Conservation (phyloP, 2,888 invertebrate species). For the Brachyptera risi region DNA sequence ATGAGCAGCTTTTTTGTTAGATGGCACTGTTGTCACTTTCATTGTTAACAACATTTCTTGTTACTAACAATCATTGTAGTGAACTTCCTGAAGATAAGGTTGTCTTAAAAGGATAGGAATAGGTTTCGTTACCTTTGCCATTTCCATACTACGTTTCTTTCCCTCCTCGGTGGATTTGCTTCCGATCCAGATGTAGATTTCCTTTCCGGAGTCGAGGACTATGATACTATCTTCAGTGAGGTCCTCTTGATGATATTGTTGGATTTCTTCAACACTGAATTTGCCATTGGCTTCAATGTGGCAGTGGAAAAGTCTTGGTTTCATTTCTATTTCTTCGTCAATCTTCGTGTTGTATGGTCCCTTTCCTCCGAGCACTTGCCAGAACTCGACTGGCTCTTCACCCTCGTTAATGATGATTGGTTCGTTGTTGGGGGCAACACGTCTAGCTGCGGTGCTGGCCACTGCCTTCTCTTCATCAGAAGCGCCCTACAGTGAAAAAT, state of each 20-base stretch:
- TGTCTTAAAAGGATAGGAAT: background rate
- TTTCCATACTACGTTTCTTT: slow-evolving; percentile 48
- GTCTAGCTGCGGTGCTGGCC: slow-evolving; percentile 48
- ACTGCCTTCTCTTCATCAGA: slow-evolving; percentile 56
- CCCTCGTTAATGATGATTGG: slow-evolving; percentile 56
- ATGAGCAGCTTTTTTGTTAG: no score
- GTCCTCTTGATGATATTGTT: slow-evolving; percentile 70
- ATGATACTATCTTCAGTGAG: slow-evolving; percentile 72
- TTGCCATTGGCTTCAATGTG: slow-evolving; percentile 56
- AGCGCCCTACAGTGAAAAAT: slow-evolving; percentile 50
- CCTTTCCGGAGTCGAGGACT: slow-evolving; percentile 71
- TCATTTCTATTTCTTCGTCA: slow-evolving; percentile 42
- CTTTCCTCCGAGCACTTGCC: slow-evolving; percentile 62
- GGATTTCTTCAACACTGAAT: slow-evolving; percentile 67
- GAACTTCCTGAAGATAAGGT: no score
- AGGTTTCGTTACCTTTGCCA: slow-evolving; percentile 52
- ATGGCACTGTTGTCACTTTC: background rate
- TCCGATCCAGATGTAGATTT: slow-evolving; percentile 76
- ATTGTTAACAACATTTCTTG: background rate
- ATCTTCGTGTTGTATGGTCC: slow-evolving; percentile 52
- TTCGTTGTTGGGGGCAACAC: slow-evolving; percentile 50
- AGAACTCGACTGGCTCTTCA: slow-evolving; percentile 64
- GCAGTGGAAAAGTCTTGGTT: slow-evolving; percentile 68
- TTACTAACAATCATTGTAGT: no score
- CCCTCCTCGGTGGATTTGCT: slow-evolving; percentile 63